Conservation (phyloP, 2,797 vertebrate genomes). For the Bradypodion pumilum region DNA sequence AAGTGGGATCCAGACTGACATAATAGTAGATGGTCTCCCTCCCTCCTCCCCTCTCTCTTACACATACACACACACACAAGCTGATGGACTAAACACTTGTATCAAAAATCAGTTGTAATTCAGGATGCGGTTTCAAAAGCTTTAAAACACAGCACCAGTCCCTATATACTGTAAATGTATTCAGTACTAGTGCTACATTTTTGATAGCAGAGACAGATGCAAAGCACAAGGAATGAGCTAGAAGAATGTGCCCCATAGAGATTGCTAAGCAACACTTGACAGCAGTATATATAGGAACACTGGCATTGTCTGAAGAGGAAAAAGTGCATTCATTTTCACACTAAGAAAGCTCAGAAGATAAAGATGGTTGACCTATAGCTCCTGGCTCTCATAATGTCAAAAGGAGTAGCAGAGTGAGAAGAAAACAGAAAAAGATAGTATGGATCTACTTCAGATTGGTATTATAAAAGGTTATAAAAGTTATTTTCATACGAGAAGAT, state of each 20-base stretch:
- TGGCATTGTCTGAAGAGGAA: conserved; percentile 19
- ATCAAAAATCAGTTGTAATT: not conserved
- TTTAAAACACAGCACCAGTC: not conserved
- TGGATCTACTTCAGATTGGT: not conserved
- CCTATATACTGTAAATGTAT: not conserved
- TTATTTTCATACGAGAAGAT: not conserved
- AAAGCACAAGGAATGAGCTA: not conserved
- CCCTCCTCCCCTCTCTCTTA: too few species aligned
- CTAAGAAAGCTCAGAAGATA: conserved; percentile 14
- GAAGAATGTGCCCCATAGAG: not conserved
- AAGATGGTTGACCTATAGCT: conserved; percentile 32
- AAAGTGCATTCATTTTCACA: conserved; percentile 22
- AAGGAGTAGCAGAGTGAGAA: not conserved
- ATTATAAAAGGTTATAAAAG: not conserved
- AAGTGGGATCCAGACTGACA: not conserved
- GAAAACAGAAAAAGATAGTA: not conserved
- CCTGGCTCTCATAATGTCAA: conserved; percentile 4
- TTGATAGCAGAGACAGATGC: conserved; percentile 1
- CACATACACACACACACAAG: not conserved
- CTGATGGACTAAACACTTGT: not conserved
- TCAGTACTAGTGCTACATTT: not conserved
- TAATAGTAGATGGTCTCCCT: not conserved
- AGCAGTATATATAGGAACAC: conserved; percentile 12
- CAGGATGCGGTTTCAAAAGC: not conserved
- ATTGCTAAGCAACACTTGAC: conserved; percentile 36